Evolutionary conservation across 2,797 vertebrate species (phyloP).

Genomic region (Fringilla coelebs): DNA sequence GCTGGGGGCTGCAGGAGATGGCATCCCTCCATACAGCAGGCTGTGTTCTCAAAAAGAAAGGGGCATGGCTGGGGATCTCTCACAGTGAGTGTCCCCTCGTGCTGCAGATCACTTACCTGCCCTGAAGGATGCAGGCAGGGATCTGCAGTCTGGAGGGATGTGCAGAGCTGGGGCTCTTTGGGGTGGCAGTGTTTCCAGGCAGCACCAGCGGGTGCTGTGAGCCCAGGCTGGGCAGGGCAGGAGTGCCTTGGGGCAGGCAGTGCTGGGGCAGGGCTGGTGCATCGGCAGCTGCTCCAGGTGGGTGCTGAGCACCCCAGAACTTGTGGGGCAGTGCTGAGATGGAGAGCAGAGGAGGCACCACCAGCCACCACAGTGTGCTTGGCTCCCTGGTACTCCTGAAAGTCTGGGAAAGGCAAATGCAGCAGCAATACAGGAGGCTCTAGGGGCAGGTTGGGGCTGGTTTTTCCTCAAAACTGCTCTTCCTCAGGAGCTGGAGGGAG

Average conservation of each 20-base stretch:
- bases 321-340: accelerated
- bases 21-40: not conserved
- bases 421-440: not conserved
- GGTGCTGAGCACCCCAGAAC: not conserved
- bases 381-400: not conserved
- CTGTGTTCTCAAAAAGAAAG: not conserved
- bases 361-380: not conserved
- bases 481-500: not conserved
- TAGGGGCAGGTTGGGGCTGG: not conserved
- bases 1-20: not conserved
- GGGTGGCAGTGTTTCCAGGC: not conserved
- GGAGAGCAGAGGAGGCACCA: not conserved
- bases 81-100: not conserved
- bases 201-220: not conserved
- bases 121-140: not conserved
- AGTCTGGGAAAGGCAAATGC: not conserved
- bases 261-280: not conserved
- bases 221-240: not conserved
- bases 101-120: not conserved
- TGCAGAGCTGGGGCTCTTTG: not conserved
- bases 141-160: not conserved
- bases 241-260: not conserved
- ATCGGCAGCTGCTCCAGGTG: not conserved
- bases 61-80: not conserved
- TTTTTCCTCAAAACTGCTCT: not conserved